phyloP scores from a whole-genome alignment of 2,888 invertebrate genomes.

The Hedychridium roseum region DNA sequence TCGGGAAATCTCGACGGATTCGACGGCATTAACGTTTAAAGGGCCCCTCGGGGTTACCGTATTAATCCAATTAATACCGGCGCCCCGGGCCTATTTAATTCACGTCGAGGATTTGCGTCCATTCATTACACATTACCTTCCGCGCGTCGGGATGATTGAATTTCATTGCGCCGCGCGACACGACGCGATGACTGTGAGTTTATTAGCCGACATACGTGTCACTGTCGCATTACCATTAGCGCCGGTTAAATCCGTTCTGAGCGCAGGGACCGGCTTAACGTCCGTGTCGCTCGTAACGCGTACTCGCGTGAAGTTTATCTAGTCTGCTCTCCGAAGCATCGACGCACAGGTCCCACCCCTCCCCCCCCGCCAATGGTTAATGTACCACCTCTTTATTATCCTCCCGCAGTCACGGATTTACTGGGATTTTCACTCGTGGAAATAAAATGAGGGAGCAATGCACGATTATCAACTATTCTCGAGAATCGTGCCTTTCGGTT shows the following conservation, averaged over 20 bases:
- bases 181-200: conserved; percentile 22
- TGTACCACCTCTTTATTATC: no score
- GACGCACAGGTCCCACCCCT: conserved; percentile 9
- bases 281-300: conserved; percentile 7
- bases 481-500: no score
- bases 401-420: no score
- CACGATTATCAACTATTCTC: no score
- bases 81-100: background rate
- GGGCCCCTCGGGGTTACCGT: background rate
- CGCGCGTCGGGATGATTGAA: conserved; percentile 24
- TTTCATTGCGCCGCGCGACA: conserved; percentile 20
- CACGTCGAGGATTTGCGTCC: conserved; percentile 1
- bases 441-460: no score
- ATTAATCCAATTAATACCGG: background rate
- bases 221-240: conserved; percentile 34
- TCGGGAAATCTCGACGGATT: no score
- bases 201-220: conserved; percentile 29
- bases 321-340: conserved; percentile 1
- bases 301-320: conserved; percentile 10
- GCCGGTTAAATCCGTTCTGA: conserved; percentile 29
- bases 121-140: conserved; percentile 28
- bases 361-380: no score
- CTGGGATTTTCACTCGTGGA: no score
- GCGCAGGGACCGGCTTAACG: conserved; percentile 22
- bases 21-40: no score